Percentiles rank a stretch among this genome's conserved stretches.
Conservation (phyloP, 1,140 invertebrate genomes). For the Macrobrachium rosenbergii region DNA sequence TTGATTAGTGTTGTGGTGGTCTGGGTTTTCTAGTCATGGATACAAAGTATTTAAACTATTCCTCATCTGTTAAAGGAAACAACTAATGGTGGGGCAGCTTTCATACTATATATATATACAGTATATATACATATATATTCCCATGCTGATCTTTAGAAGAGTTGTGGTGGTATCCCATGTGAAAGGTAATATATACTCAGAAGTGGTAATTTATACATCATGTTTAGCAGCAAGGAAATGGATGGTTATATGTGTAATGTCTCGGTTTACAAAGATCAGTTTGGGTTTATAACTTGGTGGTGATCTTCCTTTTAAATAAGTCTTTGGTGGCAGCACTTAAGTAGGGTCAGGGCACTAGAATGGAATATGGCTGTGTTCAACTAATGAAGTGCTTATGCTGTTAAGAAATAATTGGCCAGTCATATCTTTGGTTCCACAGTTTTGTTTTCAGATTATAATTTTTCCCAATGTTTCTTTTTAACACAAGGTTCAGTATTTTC, state of each 20-base stretch:
- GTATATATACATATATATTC: conserved; percentile 10
- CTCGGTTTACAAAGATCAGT: conserved; percentile 39
- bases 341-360: conserved; percentile 61
- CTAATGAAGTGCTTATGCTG: conserved; percentile 46
- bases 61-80: conserved; percentile 50
- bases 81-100: conserved; percentile 45
- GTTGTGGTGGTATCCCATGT: background rate
- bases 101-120: conserved; percentile 8
- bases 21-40: conserved; percentile 59
- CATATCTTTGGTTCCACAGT: background rate
- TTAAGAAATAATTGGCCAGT: background rate
- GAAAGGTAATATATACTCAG: background rate
- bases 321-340: conserved; percentile 58
- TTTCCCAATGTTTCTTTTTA: background rate
- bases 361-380: conserved; percentile 56
- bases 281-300: conserved; percentile 26
- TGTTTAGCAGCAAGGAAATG: background rate
- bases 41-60: conserved; percentile 57
- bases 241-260: background rate
- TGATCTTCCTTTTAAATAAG: conserved; percentile 37
- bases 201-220: conserved; percentile 5
- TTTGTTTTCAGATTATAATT: background rate
- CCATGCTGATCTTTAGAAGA: conserved; percentile 52
- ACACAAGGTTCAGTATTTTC: too few species aligned
- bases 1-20: conserved; percentile 17